Base-by-base conservation (phyloP, 2,797 vertebrate genomes). In the Pempheris klunzingeri region DNA sequence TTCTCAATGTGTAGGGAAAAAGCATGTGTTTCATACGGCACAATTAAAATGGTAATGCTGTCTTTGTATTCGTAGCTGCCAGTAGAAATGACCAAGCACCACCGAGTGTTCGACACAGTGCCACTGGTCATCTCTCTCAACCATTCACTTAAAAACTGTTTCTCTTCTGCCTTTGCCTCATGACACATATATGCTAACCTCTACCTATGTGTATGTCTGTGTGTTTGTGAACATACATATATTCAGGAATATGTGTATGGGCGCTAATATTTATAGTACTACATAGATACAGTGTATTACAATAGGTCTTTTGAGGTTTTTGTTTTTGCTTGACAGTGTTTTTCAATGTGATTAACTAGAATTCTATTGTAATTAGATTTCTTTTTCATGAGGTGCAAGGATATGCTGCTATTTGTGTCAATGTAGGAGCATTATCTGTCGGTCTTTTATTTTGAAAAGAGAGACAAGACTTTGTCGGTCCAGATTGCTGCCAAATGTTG, bases 361-460 rank as follows among this genome's bases (percentile, higher is more conserved):
- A 30, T 82, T 87, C 60, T 83, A 68, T 82, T 80, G 83, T 82
- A 72, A 73, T 87, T 88, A 81, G 78, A 77, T 88, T 81, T 71
- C 10, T 76, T 93, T 91, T 90, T 80, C 63, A 93, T 88, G 89
- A 94, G 92, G 85, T 94, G 92, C 87, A 86, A 94, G 92, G 94
- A 94, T 93, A 88, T 94, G 95, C 96, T 97, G 96, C 96, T 97
- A 93, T 91, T 71, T 91, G 75, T 95, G 86, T 96, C 94, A 84
- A 78, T 91, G 81, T 95, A 90, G 83, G 84, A 94, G 89, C 93
- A 90, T 95, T 87, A 88, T 83, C 83, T 84, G 69, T 81, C 39
- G 47, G 67, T 80, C 87, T 83, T 90, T 90, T 82, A 47, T 83
- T 86, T 91, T 87, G 53, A 61, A 81, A 75, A 62, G 65, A 83